These are phyloP conservation scores for Caprella mutica DNA, from an alignment of 2,888 invertebrate genomes.

Conservation along the genomic window DNA sequence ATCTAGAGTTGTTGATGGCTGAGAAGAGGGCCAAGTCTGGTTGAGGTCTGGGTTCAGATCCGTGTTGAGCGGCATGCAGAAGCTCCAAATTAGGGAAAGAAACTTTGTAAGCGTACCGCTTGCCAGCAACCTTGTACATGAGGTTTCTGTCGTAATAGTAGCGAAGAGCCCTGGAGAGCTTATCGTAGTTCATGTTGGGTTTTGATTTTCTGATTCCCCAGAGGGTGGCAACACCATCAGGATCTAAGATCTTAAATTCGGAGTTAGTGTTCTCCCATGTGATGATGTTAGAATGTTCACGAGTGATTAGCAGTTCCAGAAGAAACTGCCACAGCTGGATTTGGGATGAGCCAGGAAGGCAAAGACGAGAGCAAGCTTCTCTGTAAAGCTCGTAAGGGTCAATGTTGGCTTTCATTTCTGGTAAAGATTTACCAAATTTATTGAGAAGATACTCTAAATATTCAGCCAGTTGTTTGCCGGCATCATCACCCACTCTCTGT, in stretches of 20 bases:
- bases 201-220: conserved; percentile 99
- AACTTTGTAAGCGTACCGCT: conserved; percentile 7
- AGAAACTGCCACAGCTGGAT: conserved; percentile 99
- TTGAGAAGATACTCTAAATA: not conserved
- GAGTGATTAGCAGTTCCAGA: conserved; percentile 84
- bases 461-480: not conserved
- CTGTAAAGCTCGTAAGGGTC: conserved; percentile 25
- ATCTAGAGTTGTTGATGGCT: not conserved
- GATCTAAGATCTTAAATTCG: conserved; percentile 49
- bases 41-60: not conserved
- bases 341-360: conserved; percentile 56
- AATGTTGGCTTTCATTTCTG: not conserved
- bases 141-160: conserved; percentile 42
- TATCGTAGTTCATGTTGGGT: conserved; percentile 99
- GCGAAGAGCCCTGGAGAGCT: conserved; percentile 89
- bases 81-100: not conserved
- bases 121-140: conserved; percentile 7
- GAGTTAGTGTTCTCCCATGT: conserved; percentile 51
- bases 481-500: not conserved
- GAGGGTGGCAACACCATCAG: conserved; percentile 91
- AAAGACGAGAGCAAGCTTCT: conserved; percentile 15
- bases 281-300: conserved; percentile 88
- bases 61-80: not conserved
- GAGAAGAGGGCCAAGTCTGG: not conserved
- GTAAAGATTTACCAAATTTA: not conserved